Percentiles rank a stretch among this genome's conserved stretches.
Evolutionary conservation across 2,797 vertebrate genomes (phyloP).

Genomic region (Acanthurus leucopareius): DNA sequence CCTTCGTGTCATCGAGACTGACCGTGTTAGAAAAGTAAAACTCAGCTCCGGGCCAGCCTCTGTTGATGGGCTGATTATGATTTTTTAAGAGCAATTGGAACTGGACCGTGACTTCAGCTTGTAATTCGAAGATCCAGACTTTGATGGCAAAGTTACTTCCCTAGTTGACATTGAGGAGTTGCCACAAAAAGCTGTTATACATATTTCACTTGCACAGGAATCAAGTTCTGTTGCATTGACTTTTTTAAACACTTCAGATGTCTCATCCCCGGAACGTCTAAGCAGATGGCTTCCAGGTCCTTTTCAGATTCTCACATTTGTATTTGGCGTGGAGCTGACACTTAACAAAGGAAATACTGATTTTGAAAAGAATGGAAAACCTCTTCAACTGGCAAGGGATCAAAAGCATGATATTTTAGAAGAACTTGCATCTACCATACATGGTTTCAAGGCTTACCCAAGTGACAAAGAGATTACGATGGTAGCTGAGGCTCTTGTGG

Average conservation of each 20-base stretch:
- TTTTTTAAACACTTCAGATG: constrained; percentile 17
- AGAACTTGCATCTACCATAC: constrained; percentile 31
- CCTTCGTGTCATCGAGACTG: constrained; percentile 10
- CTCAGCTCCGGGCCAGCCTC: constrained; percentile 46
- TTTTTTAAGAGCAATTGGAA: constrained; percentile 49
- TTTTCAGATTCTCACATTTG: constrained; percentile 42
- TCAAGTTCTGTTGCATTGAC: constrained; percentile 34
- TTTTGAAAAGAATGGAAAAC: no score
- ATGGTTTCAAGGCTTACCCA: constrained; percentile 56
- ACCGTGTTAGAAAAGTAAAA: constrained; percentile 52
- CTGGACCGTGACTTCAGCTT: constrained; percentile 45
- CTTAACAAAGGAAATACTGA: no score
- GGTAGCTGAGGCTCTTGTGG: constrained; percentile 41
- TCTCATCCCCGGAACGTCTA: no score
- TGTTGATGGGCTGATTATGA: constrained; percentile 36
- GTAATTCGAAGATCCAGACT: constrained; percentile 60
- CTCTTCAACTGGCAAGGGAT: constrained; percentile 33
- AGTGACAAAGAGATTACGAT: constrained; percentile 47
- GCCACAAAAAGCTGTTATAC: constrained; percentile 52
- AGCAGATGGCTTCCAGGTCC: constrained; percentile 46
- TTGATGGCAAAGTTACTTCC: constrained; percentile 54
- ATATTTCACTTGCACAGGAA: constrained; percentile 32
- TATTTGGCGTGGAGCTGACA: constrained; percentile 19
- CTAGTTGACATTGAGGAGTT: constrained; percentile 47
- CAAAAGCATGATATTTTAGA: constrained; percentile 55